These are phyloP conservation scores for Unio delphinus DNA, from an alignment of 2,888 invertebrate genomes.

Conservation along the genomic window DNA sequence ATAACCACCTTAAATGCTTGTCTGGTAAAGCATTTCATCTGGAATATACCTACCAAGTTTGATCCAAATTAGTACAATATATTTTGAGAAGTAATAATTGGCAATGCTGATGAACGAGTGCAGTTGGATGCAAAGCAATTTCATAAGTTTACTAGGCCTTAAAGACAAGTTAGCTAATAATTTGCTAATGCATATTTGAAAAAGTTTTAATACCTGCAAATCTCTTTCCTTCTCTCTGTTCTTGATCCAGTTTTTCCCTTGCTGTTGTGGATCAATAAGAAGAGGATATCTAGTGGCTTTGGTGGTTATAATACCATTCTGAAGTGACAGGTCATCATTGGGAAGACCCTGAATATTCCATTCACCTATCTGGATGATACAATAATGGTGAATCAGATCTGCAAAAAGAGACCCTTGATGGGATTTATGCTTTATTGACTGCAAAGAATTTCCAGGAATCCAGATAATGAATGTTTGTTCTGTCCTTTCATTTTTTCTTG, in stretches of 20 bases:
- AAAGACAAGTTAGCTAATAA: no score
- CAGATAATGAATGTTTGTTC: no score
- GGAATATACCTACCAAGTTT: no score
- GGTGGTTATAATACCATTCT: slow-evolving; percentile 71
- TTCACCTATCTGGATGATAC: slow-evolving; percentile 81
- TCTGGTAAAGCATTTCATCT: no score
- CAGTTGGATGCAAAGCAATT: not conserved
- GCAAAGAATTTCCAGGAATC: no score
- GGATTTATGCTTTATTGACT: no score
- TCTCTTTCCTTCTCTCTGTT: slow-evolving; percentile 62
- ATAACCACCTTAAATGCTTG: no score
- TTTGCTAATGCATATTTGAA: not conserved
- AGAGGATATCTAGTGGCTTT: slow-evolving; percentile 69
- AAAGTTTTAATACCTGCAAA: slow-evolving; percentile 47
- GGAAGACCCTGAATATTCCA: slow-evolving; percentile 71
- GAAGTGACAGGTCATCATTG: slow-evolving; percentile 70
- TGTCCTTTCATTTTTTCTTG: no score
- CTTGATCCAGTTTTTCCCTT: slow-evolving; percentile 71
- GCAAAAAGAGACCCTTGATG: no score
- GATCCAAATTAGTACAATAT: no score
- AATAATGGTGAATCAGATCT: not conserved
- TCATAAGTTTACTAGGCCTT: no score
- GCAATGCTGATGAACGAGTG: not conserved
- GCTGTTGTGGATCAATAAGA: slow-evolving; percentile 71
- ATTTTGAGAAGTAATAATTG: not conserved